A percentile compares a stretch with the other conserved stretches of the same genome.
Evolutionary conservation across 1,140 invertebrate genomes (phyloP).

Genomic region (Aphaenogaster floridana): DNA sequence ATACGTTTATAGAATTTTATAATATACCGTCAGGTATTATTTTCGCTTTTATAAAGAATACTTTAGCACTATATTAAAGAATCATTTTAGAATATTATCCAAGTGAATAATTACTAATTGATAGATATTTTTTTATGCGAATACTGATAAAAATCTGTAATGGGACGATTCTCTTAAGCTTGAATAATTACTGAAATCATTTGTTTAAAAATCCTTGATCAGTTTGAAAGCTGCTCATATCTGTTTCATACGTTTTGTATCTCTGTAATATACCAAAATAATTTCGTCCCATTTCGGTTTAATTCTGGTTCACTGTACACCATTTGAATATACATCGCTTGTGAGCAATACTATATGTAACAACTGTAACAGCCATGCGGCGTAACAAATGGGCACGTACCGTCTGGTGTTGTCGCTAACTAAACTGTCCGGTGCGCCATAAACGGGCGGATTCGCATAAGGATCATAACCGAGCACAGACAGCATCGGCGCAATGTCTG

Average conservation of each 20-base stretch:
- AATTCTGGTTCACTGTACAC: not conserved
- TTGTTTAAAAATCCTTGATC: not conserved
- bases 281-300: constrained; percentile 12
- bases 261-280: not conserved
- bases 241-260: not conserved
- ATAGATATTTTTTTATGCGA: not conserved
- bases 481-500: constrained; percentile 97
- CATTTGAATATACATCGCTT: not conserved
- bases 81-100: not conserved
- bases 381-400: constrained; percentile 64
- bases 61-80: not conserved
- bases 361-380: constrained; percentile 38
- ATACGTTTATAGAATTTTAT: not conserved
- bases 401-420: constrained; percentile 93
- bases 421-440: constrained; percentile 94
- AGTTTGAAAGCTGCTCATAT: not conserved
- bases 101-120: not conserved
- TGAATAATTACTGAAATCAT: not conserved
- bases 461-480: constrained; percentile 97
- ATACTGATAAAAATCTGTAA: not conserved
- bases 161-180: not conserved
- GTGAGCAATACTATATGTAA: constrained; percentile 27
- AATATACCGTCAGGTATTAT: not conserved
- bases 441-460: constrained; percentile 96
- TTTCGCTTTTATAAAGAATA: not conserved